Base-by-base conservation (phyloP, 2,113 vertebrate genomes). In the Cacatua alba region DNA sequence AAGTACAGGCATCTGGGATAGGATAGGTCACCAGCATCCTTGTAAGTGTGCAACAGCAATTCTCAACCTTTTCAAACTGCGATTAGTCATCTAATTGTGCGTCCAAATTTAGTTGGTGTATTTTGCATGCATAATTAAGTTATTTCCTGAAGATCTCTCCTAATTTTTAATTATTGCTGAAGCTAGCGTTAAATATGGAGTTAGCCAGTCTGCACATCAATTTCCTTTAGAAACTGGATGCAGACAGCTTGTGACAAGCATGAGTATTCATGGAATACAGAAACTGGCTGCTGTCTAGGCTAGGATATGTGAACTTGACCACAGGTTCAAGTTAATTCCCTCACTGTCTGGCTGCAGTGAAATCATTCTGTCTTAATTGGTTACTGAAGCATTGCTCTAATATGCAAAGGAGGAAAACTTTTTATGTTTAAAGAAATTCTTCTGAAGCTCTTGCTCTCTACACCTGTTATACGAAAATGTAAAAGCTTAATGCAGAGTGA, bases 61-160 rank as follows among this genome's bases (percentile, higher is more conserved):
- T 96, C 88, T 89, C 91, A 96, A 94, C 69, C 92, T 96, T 96
- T 95, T 75, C 65, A 91, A 90, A 75, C 90, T 96, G 33, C 82
- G 79, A 94, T 97, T 96, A 96, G 91, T 89, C 88, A 92, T 94
- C 80, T 94, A 94, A 93, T 95, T 95, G 90, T 90, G 85, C 14
- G 1, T 82, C 88, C 85, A 96, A 96, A 96, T 95, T 94, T 91
- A 97, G 95, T 51, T 89, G 87, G 88, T 86, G 70, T 71, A 90
- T 94, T 95, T 94, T 91, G 62, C 96, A 96, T 96, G 86, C 86
- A 96, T 96, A 95, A 96, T 94, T 94, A 95, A 93, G 91, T 95
- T 80, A 88, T 94, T 91, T 97, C 89, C 93, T 95, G 92, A 94
- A 90, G 89, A 92, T 86, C 41, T 94, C 62, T 83, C 65, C 81